Evolutionary conservation across 2,888 invertebrate species (phyloP).

Genomic region (Acholoe squamosa): DNA sequence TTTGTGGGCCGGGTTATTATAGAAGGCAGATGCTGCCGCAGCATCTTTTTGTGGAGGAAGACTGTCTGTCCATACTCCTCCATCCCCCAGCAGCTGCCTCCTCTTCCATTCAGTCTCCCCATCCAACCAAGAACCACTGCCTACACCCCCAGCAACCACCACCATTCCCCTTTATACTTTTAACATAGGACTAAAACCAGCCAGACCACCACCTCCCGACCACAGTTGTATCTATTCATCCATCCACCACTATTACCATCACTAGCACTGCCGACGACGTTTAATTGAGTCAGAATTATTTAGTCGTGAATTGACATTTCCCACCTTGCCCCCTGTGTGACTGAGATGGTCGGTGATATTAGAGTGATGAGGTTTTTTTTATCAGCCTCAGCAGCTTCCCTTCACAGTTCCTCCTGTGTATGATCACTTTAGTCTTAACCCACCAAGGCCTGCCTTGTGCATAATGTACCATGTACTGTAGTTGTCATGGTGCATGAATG

Average conservation of each 20-base stretch:
- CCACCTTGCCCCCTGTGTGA: not conserved
- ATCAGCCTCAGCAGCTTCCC: not conserved
- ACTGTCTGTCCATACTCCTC: not conserved
- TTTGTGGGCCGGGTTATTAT: not conserved
- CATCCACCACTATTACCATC: not conserved
- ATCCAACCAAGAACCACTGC: not conserved
- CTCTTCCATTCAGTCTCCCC: not conserved
- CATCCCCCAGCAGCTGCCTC: not conserved
- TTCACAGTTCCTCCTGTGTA: not conserved
- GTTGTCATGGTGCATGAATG: no score
- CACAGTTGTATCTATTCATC: not conserved
- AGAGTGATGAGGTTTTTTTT: conserved; percentile 6
- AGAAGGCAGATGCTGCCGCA: not conserved
- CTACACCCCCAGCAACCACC: not conserved
- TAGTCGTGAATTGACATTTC: conserved; percentile 24
- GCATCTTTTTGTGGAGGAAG: not conserved
- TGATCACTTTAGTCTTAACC: not conserved
- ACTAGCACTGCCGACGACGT: not conserved
- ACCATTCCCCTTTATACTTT: not conserved
- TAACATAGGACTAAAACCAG: no score
- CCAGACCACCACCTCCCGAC: no score
- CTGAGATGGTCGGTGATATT: conserved; percentile 2
- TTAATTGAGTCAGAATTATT: conserved; percentile 26
- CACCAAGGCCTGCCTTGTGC: no score
- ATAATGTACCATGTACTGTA: no score